Conservation (phyloP, 2,888 invertebrate genomes). For the Empis stercorea region DNA sequence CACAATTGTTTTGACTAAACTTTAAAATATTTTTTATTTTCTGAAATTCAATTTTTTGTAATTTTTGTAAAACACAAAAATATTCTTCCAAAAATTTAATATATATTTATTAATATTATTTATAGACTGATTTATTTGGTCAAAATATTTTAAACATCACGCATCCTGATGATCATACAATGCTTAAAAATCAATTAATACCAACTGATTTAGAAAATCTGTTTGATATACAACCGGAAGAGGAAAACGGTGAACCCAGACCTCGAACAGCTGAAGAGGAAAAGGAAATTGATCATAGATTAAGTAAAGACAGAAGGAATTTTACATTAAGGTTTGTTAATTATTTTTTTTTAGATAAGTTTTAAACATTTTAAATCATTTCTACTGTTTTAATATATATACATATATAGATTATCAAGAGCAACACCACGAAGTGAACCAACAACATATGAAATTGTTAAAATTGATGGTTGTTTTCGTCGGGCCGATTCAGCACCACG, state of each 20-base stretch:
- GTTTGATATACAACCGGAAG: constrained; percentile 34
- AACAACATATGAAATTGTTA: constrained; percentile 55
- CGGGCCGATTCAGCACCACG: constrained; percentile 43
- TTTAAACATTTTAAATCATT: no score
- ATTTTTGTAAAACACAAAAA: no score
- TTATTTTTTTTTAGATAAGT: constrained; percentile 1
- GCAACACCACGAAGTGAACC: constrained; percentile 61
- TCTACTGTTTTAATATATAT: no score
- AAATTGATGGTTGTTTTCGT: constrained; percentile 51
- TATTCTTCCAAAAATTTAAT: no score
- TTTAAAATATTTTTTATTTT: no score
- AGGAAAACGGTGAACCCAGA: constrained; percentile 42
- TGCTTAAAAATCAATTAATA: constrained; percentile 51
- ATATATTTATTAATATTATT: constrained; percentile 11
- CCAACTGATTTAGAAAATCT: constrained; percentile 37
- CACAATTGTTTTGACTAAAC: no score
- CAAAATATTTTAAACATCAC: constrained; percentile 70
- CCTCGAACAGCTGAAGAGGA: constrained; percentile 36
- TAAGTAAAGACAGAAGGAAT: constrained; percentile 40
- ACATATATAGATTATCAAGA: constrained; percentile 41
- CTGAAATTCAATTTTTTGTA: not conserved
- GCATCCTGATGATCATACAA: constrained; percentile 65
- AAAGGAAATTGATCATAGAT: constrained; percentile 28
- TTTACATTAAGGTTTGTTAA: constrained; percentile 39
- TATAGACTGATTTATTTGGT: constrained; percentile 70